Base-by-base conservation (phyloP, 2,113 vertebrate species). In the Rhinichthys klamathensis region DNA sequence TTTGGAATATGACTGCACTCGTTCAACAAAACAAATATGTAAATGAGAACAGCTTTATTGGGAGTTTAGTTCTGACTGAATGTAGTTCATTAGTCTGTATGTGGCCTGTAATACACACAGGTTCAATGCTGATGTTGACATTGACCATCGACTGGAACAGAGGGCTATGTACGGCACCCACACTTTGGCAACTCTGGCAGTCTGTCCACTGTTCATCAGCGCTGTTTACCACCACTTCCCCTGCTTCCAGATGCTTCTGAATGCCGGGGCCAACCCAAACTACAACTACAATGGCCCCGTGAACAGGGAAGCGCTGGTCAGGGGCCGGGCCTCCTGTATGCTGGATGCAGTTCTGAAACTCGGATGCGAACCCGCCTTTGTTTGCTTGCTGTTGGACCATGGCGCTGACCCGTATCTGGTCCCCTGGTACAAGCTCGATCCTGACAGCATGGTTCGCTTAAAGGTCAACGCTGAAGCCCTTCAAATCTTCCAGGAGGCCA, bases 181-280 rank as follows among this genome's bases (percentile, higher is more conserved):
- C n/a, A 94, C 94, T 12, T 96, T 99, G 81, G 96, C 96, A 85
- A 97, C 97, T 0, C 87, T 99, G 90, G 96, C 97, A 86, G 96
- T 97, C 90, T 98, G 97, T 77, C 97, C 98, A 0, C 90, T 98
- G 10, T 99, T 98, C 91, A 98, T 98, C 92, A 97, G 97, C 0
- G 97, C 97, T 0, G 97, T 97, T 91, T 98, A 98, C 88, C 97
- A 98, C 92, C 96, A 97, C 92, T 95, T 98, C 3, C 94, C 93
- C 80, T 98, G 97, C 91, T 98, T 99, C 93, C 91, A 86, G 56
- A 93, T 98, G 91, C 94, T 99, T 46, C 95, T 99, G 15, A 94
- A 95, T 90, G 97, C 97, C 0, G 97, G 97, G 0, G 97, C 98
- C 38, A 92, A 99, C 91, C 97, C 98, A 0, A 96, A 98, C 91